Base-by-base conservation (phyloP, 2,113 vertebrate genomes). In the Etheostoma spectabile region DNA sequence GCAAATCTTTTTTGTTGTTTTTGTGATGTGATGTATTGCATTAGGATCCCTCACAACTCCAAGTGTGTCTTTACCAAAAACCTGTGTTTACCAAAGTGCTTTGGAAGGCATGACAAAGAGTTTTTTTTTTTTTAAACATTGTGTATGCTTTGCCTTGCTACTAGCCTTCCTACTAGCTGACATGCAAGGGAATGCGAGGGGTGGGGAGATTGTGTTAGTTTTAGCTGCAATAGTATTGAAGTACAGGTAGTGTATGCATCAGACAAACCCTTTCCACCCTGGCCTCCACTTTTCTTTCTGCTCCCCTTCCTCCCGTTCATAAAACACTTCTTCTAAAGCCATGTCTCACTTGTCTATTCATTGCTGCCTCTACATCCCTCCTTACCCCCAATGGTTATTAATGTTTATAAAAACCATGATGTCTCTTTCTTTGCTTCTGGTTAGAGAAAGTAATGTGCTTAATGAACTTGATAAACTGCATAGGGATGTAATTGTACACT, bases 51-150 rank as follows among this genome's bases (percentile, higher is more conserved):
- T 67, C 60, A 27, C 15, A 63, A 56, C 63, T 75, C n/a, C 69
- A 84, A 82, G 55, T 75, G 65, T 42, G 22, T 72, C 49, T 51
- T 42, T 79, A 75, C 75, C 79, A 82, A 45, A 65, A 42, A 8
- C 8, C 38, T 42, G 22, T 72, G 45, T 51, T 42, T 79, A 75
- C 70, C 79, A 82, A 45, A 65, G 76, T 1, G 16, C 53, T 77
- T 56, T 74, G 59, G 19, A 65, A 64, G 18, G n/a, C 48, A 55
- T 72, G 6, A 35, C 42, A 48, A 24, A 65, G 18, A 15, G n/a
- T 67, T 65, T 10, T 53, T 64, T 59, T 74, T 61, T n/a, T n/a
- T n/a, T n/a, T n/a, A n/a, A 46, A 52, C 62, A 21, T 45, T 38
- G 10, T 53, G 12, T 46, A 35, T 8, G 3, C 15, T 33, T 65